Percentiles rank a stretch among this genome's conserved stretches.
Evolutionary conservation across 2,888 invertebrate species (phyloP).

Genomic region (Cheilosia variabilis): DNA sequence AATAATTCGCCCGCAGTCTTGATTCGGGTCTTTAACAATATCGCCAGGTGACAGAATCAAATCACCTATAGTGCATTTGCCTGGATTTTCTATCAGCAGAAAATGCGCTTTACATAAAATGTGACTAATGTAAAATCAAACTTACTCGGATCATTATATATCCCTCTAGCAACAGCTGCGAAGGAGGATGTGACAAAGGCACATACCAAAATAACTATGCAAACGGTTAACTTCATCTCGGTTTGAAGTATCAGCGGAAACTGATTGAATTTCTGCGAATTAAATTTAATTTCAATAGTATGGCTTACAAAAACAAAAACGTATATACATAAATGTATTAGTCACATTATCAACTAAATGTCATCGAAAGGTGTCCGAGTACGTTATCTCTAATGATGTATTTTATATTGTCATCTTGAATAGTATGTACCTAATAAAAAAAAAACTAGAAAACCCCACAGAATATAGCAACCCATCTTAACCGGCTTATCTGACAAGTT

Average conservation of each 20-base stretch:
- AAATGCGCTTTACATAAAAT: background rate
- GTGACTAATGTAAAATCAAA: background rate
- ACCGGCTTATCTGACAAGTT: too few relatives aligned
- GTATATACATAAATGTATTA: background rate
- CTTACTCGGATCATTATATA: background rate
- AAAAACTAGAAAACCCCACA: background rate
- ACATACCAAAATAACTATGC: background rate
- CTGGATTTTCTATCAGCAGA: slow-evolving; percentile 70
- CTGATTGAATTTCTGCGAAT: background rate
- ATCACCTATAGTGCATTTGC: slow-evolving; percentile 76
- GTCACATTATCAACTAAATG: background rate
- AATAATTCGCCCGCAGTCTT: slow-evolving; percentile 73
- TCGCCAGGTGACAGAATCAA: slow-evolving; percentile 73
- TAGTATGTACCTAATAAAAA: background rate
- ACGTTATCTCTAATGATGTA: background rate
- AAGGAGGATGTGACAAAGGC: background rate
- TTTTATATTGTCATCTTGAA: too few relatives aligned
- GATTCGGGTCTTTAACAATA: slow-evolving; percentile 48
- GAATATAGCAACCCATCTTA: too few relatives aligned
- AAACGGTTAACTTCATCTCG: background rate
- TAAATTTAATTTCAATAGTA: background rate
- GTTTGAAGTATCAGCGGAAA: background rate
- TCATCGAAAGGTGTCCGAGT: background rate
- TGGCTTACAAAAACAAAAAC: background rate
- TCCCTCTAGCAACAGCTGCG: background rate